Conservation (phyloP, 2,888 invertebrate genomes). For the Tenodera sinensis region DNA sequence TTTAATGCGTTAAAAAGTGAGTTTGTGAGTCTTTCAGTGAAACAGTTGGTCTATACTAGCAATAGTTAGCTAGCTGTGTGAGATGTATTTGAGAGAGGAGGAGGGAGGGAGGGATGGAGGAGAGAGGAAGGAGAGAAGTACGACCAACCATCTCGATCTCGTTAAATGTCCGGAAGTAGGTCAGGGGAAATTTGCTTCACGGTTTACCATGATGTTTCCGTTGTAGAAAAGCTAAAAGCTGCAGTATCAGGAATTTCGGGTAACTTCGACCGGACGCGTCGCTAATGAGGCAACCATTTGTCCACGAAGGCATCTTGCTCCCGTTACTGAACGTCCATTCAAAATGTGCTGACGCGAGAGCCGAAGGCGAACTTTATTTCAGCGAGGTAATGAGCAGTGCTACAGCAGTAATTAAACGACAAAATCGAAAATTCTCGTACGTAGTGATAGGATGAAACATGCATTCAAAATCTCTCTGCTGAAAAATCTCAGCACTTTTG, state of each 20-base stretch:
- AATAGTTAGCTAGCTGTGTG: too few relatives aligned
- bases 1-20: too few relatives aligned
- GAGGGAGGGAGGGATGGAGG: too few relatives aligned
- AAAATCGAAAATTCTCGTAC: background rate
- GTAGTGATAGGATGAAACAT: background rate
- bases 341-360: background rate
- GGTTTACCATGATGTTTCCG: too few relatives aligned
- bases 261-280: background rate
- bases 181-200: too few relatives aligned
- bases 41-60: too few relatives aligned
- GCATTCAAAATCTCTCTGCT: background rate
- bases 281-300: background rate
- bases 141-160: too few relatives aligned
- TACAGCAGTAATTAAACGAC: background rate
- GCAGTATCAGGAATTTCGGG: background rate
- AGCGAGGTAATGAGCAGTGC: background rate
- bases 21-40: too few relatives aligned
- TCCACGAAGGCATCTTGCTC: background rate
- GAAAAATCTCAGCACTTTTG: background rate
- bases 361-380: background rate
- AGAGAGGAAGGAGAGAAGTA: too few relatives aligned
- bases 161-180: too few relatives aligned
- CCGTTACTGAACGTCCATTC: background rate
- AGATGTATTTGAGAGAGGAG: too few relatives aligned
- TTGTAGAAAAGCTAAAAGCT: background rate